Conservation (phyloP, 2,797 vertebrate genomes). For the Poeciliopsis infans region DNA sequence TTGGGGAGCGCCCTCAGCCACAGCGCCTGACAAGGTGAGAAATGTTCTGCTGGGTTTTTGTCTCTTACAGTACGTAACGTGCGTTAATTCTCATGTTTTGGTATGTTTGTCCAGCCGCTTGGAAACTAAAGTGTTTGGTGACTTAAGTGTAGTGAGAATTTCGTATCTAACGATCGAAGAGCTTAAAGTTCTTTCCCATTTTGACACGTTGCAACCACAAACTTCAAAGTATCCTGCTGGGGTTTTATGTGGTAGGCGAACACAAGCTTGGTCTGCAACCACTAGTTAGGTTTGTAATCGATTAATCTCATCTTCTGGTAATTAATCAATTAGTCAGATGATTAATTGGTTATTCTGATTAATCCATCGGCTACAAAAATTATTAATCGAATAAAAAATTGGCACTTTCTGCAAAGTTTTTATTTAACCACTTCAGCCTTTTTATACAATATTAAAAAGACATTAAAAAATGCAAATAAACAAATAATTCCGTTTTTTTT, state of each 20-base stretch:
- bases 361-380: too few species aligned
- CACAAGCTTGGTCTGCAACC: background rate
- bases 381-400: too few species aligned
- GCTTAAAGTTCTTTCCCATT: background rate
- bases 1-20: conserved; percentile 98
- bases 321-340: too few species aligned
- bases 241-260: background rate
- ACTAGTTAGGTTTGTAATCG: too few species aligned
- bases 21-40: conserved; percentile 97
- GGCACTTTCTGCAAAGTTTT: too few species aligned
- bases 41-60: background rate
- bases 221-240: background rate
- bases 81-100: background rate
- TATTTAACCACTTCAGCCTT: too few species aligned
- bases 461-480: too few species aligned
- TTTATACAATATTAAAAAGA: too few species aligned
- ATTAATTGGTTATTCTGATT: too few species aligned
- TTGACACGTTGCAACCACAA: background rate
- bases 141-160: background rate
- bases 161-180: background rate
- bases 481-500: too few species aligned
- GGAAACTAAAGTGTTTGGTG: background rate
- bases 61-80: background rate
- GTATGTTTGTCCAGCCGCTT: background rate
- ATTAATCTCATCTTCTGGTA: too few species aligned